These are phyloP conservation scores for Tupaia tana DNA, from an alignment of 2,113 vertebrate species.

Conservation along the genomic window DNA sequence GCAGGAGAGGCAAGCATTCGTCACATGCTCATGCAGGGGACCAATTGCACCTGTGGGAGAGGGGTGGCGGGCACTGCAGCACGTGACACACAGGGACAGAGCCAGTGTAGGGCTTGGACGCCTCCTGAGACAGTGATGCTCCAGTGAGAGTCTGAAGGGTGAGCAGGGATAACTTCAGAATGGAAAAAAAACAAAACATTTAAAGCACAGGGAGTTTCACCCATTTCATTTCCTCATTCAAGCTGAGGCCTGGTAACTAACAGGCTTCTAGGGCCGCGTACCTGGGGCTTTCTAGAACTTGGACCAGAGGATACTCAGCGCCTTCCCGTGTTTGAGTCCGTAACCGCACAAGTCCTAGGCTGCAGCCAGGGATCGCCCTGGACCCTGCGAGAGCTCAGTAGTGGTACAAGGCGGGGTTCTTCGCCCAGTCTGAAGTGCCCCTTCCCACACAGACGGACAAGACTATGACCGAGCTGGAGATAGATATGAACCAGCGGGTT, in stretches of 20 bases:
- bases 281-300: not conserved
- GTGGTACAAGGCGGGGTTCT: not conserved
- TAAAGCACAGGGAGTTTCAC: not conserved
- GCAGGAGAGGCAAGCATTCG: not conserved
- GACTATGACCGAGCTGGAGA: slow-evolving; percentile 99
- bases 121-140: not conserved
- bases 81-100: no score
- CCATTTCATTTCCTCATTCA: not conserved
- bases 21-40: not conserved
- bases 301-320: not conserved
- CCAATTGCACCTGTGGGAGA: not conserved
- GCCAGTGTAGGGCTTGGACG: not conserved
- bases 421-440: slow-evolving; percentile 8
- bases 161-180: not conserved
- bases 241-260: not conserved
- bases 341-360: not conserved
- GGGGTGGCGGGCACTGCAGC: rapidly evolving
- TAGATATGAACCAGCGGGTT: slow-evolving; percentile 98
- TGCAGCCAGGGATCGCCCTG: not conserved
- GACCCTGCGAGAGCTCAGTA: not conserved
- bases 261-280: not conserved
- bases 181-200: not conserved
- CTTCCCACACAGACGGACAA: slow-evolving; percentile 92
- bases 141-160: not conserved
- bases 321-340: not conserved